Evolutionary conservation across 2,797 vertebrate genomes (phyloP), one percentile per base, ranked within the genome.

Genomic region (Gallirallus australis): DNA sequence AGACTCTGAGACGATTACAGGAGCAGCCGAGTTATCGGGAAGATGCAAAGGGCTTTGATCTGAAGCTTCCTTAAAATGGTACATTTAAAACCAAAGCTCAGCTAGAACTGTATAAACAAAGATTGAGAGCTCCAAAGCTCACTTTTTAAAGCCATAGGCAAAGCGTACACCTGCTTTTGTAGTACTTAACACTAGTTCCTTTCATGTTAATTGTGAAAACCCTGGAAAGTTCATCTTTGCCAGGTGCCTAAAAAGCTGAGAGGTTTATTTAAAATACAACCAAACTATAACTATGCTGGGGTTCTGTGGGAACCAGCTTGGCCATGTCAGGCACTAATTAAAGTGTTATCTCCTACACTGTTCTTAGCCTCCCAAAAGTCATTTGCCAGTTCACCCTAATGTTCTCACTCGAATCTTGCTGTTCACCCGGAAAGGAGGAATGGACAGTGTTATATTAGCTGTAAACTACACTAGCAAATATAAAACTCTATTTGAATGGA

Each of bases 81-180:
- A 27, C 50, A 57, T 94, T 96, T 79, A 93, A 92, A 92, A 63
- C 82, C 69, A 71, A 70, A 90, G 83, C 82, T 91, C 78, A 92
- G 89, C 69, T 33, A 60, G 86, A 92, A 37, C 45, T 71, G 40
- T 24, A 81, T n/a, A 81, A 91, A 78, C 2, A 52, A 85, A 95
- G 89, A 83, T 19, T 59, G 80, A 95, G 83, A 68, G 61, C 88
- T 68, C n/a, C 86, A 85, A 73, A 96, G 84, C 79, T 94, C 42
- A 13, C 78, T 75, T 7, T 56, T 48, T 30, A 53, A 69, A 3
- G 56, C 82, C 83, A 63, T 15, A 86, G 75, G 83, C 89, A 68
- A 78, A 96, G 61, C 0, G 2, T 64, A 30, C 73, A 82, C 80
- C 93, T 91, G 69, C 86, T 72, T 91, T 83, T 42, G 6, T 45